Conservation (phyloP, 2,888 invertebrate genomes). For the Horisme vitalbata region DNA sequence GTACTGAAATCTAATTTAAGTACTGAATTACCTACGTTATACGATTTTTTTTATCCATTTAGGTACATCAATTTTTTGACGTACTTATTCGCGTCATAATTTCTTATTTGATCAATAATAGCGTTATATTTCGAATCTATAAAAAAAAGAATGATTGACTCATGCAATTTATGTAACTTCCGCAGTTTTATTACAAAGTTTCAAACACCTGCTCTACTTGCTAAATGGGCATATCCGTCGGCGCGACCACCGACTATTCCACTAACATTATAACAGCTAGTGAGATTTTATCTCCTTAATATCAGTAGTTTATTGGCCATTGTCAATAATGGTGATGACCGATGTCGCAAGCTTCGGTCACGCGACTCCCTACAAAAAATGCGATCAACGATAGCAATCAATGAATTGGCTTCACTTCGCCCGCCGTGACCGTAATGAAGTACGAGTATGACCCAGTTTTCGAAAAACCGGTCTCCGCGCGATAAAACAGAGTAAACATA, state of each 20-base stretch:
- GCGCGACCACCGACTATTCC: slow-evolving; percentile 8
- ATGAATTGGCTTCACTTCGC: slow-evolving; percentile 42
- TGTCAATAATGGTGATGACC: slow-evolving; percentile 43
- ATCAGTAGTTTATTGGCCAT: slow-evolving; percentile 43
- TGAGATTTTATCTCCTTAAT: slow-evolving; percentile 36
- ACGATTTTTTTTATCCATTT: too few species aligned
- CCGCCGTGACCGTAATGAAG: slow-evolving; percentile 44
- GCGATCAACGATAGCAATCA: slow-evolving; percentile 37
- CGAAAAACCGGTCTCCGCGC: slow-evolving; percentile 43
- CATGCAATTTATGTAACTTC: slow-evolving; percentile 14
- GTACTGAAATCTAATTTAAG: too few species aligned
- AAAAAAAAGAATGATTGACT: slow-evolving; percentile 3
- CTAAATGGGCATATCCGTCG: slow-evolving; percentile 23
- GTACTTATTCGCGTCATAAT: too few species aligned
- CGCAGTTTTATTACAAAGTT: slow-evolving; percentile 16
- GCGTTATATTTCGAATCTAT: not conserved
- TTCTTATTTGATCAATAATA: not conserved
- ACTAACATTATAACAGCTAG: slow-evolving; percentile 28
- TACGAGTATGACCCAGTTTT: slow-evolving; percentile 47
- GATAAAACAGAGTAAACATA: slow-evolving; percentile 50
- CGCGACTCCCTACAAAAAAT: slow-evolving; percentile 38
- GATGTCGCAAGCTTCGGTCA: slow-evolving; percentile 34
- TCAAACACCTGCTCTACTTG: slow-evolving; percentile 19
- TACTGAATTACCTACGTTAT: too few species aligned
- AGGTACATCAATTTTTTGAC: too few species aligned